Conservation (phyloP, 2,888 invertebrate species). For the Andrena hattorfiana region DNA sequence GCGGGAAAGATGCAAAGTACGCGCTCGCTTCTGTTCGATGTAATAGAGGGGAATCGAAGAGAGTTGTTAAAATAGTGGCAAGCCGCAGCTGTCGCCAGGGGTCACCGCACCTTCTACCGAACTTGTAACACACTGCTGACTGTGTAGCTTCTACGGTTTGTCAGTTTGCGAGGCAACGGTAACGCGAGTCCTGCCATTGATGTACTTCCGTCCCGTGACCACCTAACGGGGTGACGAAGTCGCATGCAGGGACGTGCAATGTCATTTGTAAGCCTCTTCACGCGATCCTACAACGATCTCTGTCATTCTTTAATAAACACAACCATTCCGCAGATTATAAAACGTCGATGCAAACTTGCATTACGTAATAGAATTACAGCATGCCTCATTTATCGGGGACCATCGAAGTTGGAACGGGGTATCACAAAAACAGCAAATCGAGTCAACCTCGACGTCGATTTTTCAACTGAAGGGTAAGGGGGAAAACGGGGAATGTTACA, state of each 20-base stretch:
- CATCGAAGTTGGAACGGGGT: too few relatives aligned
- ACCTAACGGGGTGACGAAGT: constrained; percentile 62
- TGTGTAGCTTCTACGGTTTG: constrained; percentile 58
- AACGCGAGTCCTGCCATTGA: constrained; percentile 52
- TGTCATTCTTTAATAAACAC: background rate
- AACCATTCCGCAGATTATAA: background rate
- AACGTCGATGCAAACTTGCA: background rate
- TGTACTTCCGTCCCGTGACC: constrained; percentile 63
- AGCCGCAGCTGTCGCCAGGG: constrained; percentile 32
- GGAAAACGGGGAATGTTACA: too few relatives aligned
- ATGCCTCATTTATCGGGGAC: too few relatives aligned
- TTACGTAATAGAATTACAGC: too few relatives aligned
- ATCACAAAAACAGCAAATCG: too few relatives aligned
- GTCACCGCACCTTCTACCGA: constrained; percentile 53
- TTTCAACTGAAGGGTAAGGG: too few relatives aligned
- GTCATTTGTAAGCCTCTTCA: constrained; percentile 38
- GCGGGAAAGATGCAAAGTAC: background rate
- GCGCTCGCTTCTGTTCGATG: background rate
- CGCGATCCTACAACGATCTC: background rate
- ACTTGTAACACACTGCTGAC: constrained; percentile 43
- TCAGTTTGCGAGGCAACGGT: constrained; percentile 63
- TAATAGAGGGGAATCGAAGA: background rate
- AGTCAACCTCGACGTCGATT: too few relatives aligned
- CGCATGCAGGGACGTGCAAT: constrained; percentile 43
- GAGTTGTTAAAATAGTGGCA: background rate